Evolutionary conservation across 2,888 invertebrate species (phyloP).

Genomic region (Leptinotarsa tumamoca): DNA sequence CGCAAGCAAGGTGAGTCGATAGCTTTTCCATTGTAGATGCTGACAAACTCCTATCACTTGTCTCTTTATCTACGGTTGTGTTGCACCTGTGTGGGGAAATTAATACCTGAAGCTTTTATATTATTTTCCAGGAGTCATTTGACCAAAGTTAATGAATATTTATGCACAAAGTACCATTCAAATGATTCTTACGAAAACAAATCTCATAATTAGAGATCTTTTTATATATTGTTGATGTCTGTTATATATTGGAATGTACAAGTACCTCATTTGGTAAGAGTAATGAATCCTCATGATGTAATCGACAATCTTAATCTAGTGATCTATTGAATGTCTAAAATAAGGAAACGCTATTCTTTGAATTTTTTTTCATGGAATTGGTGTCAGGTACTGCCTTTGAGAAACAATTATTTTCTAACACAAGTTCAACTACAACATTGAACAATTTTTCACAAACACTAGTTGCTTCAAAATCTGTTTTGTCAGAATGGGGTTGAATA

Average conservation of each 20-base stretch:
- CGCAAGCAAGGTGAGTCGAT: slow-evolving; percentile 46
- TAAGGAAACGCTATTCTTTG: no score
- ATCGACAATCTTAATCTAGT: no score
- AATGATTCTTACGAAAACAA: no score
- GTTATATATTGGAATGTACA: no score
- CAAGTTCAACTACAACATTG: slow-evolving; percentile 21
- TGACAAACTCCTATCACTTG: slow-evolving; percentile 18
- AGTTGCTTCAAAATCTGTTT: slow-evolving; percentile 49
- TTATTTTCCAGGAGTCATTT: no score
- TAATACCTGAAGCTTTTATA: background rate
- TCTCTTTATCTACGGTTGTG: slow-evolving; percentile 3
- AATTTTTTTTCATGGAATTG: background rate
- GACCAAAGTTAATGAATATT: no score
- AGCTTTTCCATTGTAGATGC: slow-evolving; percentile 37
- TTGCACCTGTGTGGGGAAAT: slow-evolving; percentile 20
- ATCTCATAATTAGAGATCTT: no score
- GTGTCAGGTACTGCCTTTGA: background rate
- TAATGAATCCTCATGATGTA: no score
- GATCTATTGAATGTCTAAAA: no score
- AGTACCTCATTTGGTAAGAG: no score
- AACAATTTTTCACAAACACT: slow-evolving; percentile 22
- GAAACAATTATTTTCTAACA: slow-evolving; percentile 24
- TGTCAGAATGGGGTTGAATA: slow-evolving; percentile 43
- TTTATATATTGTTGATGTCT: no score
- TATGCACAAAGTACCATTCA: no score